Percentiles rank a stretch among this genome's conserved stretches.
phyloP scores from a whole-genome alignment of 1,140 invertebrate genomes.

The Orius insidiosus region DNA sequence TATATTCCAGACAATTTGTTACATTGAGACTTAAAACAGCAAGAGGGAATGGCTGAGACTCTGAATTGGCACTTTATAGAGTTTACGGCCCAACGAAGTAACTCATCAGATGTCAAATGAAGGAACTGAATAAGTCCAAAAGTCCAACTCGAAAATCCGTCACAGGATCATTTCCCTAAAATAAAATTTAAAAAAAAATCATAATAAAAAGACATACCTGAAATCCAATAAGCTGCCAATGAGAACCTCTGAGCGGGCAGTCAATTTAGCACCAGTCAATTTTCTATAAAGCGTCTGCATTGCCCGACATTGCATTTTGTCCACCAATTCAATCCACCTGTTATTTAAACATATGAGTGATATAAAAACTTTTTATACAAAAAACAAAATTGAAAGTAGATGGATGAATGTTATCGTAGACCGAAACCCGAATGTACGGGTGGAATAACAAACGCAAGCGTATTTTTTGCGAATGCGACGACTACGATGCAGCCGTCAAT shows the following conservation, averaged over 20 bases:
- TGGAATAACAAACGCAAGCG: not conserved
- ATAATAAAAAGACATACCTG: no score
- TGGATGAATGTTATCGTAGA: not conserved
- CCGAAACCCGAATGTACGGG: not conserved
- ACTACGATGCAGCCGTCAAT: no score
- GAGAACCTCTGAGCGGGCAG: slow-evolving; percentile 31
- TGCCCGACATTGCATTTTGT: slow-evolving; percentile 28
- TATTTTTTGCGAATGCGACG: not conserved
- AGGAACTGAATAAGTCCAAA: slow-evolving; percentile 34
- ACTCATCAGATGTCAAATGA: slow-evolving; percentile 27
- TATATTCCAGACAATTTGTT: slow-evolving; percentile 33
- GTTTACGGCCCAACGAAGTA: slow-evolving; percentile 27
- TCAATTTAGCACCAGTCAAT: slow-evolving; percentile 29
- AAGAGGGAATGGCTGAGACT: slow-evolving; percentile 36
- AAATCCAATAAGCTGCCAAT: slow-evolving; percentile 41
- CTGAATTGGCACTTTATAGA: slow-evolving; percentile 34
- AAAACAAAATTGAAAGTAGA: not conserved
- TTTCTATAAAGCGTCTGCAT: slow-evolving; percentile 34
- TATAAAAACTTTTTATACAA: no score
- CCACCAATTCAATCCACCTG: slow-evolving; percentile 30
- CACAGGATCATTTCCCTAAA: slow-evolving; percentile 33
- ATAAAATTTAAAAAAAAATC: slow-evolving; percentile 9
- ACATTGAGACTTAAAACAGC: slow-evolving; percentile 37
- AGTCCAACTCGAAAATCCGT: slow-evolving; percentile 36
- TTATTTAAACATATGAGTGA: slow-evolving; percentile 18